These are phyloP conservation scores for Neelides sp. DNA, from an alignment of 1,140 invertebrate species.

Conservation along the genomic window DNA sequence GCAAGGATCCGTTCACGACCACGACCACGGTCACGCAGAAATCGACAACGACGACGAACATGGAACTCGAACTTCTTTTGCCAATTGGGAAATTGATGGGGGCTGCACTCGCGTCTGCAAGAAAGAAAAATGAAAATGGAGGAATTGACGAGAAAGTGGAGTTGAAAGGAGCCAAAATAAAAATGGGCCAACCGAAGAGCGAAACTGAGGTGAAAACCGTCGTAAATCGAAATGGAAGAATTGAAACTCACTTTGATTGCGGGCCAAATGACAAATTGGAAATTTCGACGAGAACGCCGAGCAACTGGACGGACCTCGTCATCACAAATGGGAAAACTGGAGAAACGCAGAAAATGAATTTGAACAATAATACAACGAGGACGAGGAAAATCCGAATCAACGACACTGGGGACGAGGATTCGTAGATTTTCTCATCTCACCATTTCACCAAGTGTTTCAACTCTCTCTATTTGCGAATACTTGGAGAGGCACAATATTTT, in stretches of 20 bases:
- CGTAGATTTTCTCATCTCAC: no score
- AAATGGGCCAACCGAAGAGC: neutral
- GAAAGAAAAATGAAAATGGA: neutral
- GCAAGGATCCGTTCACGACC: neutral
- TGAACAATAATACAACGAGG: no score
- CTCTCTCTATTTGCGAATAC: no score
- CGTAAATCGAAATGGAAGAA: conserved; percentile 7
- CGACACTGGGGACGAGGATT: no score
- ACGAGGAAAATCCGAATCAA: no score
- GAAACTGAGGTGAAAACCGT: conserved; percentile 8
- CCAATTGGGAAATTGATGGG: conserved; percentile 6
- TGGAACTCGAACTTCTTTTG: conserved; percentile 7
- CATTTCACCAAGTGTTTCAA: no score
- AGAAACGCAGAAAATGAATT: no score
- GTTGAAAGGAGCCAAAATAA: conserved; percentile 1
- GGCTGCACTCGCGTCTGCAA: neutral
- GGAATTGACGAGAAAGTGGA: conserved; percentile 3
- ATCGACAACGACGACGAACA: conserved; percentile 3
- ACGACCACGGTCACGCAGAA: conserved; percentile 6
- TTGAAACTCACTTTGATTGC: conserved; percentile 10
- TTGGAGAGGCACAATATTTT: no score
- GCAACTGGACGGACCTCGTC: neutral
- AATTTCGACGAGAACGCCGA: neutral
- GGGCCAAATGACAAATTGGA: neutral
- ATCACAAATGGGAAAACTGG: neutral